Percentiles rank a stretch among this genome's conserved stretches.
These are phyloP conservation scores for Trachymyrmex cornetzi DNA, from an alignment of 1,140 invertebrate species.

Conservation along the genomic window DNA sequence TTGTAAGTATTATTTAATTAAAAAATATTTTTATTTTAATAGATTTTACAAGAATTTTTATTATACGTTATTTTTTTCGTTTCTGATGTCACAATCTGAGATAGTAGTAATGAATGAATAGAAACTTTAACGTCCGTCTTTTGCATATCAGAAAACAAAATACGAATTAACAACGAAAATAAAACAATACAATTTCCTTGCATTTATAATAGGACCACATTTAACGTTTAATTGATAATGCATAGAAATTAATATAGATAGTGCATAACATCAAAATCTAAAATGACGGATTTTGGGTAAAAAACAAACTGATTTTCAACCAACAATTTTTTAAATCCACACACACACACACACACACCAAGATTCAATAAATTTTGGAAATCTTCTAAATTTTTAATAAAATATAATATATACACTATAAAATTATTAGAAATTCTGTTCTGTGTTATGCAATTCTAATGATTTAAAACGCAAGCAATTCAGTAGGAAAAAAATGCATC, in stretches of 20 bases:
- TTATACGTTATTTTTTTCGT: too few relatives aligned
- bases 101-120: too few relatives aligned
- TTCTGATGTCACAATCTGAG: too few relatives aligned
- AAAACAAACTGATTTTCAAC: background rate
- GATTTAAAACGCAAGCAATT: too few relatives aligned
- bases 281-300: background rate
- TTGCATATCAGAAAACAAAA: background rate
- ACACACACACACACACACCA: too few relatives aligned
- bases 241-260: background rate
- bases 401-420: background rate
- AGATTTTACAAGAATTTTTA: too few relatives aligned
- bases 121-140: background rate
- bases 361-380: background rate
- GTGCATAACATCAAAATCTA: background rate
- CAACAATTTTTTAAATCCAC: background rate
- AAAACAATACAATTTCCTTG: background rate
- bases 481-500: too few relatives aligned
- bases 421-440: background rate
- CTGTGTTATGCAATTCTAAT: too few relatives aligned
- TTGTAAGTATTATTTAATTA: too few relatives aligned
- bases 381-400: background rate
- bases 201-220: background rate
- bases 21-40: too few relatives aligned
- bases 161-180: background rate
- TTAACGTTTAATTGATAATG: background rate